phyloP scores from a whole-genome alignment of 1,140 invertebrate genomes.

The Araneus ventricosus region DNA sequence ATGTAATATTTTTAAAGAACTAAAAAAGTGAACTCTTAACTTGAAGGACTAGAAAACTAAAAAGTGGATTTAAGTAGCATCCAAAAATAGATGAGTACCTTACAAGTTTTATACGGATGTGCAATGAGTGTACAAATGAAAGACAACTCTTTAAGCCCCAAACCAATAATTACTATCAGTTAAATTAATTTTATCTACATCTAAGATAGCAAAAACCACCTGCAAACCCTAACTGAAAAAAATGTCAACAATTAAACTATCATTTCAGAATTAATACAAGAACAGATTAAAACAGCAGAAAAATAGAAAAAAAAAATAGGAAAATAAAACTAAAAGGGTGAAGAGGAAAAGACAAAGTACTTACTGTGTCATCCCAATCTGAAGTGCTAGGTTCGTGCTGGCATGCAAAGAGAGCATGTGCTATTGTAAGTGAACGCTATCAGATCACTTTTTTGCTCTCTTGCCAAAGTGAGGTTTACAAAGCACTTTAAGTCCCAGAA shows the following conservation, averaged over 20 bases:
- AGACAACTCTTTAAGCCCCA: constrained; percentile 71
- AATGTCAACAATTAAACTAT: constrained; percentile 3
- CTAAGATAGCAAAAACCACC: constrained; percentile 5
- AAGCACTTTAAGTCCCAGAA: constrained; percentile 74
- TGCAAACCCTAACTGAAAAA: constrained; percentile 64
- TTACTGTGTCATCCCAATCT: constrained; percentile 77
- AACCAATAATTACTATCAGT: neutral
- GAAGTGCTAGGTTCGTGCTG: constrained; percentile 76
- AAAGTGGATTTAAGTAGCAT: neutral
- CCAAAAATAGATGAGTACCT: neutral
- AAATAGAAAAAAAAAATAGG: constrained; percentile 44
- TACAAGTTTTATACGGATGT: neutral
- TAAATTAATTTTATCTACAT: neutral
- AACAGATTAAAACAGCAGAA: constrained; percentile 54
- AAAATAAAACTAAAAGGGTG: constrained; percentile 53
- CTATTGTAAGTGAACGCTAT: constrained; percentile 58
- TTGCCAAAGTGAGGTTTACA: constrained; percentile 74
- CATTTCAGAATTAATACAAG: constrained; percentile 75
- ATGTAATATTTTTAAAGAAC: too few relatives aligned
- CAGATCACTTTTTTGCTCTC: constrained; percentile 68
- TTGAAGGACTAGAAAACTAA: too few relatives aligned
- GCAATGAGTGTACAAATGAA: constrained; percentile 54
- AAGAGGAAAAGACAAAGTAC: constrained; percentile 71
- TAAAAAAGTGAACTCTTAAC: too few relatives aligned
- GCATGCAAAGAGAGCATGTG: constrained; percentile 76